Evolutionary conservation across 1,140 invertebrate species (phyloP).

Genomic region (Tribolium madens): DNA sequence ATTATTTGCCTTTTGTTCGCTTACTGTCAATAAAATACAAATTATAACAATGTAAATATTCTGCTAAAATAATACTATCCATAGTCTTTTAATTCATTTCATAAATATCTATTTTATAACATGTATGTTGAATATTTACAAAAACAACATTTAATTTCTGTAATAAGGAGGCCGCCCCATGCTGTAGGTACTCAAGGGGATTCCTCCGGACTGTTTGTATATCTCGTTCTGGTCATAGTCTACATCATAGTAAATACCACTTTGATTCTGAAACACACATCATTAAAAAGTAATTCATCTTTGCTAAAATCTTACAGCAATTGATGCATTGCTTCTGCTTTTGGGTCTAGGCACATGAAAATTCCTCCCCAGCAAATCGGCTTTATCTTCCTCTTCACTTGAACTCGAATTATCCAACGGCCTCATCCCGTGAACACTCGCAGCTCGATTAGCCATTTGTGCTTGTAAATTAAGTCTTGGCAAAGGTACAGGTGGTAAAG

Average conservation of each 20-base stretch:
- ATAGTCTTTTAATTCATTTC: constrained; percentile 11
- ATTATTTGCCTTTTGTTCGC: constrained; percentile 27
- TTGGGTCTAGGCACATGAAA: constrained; percentile 83
- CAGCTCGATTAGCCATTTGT: constrained; percentile 64
- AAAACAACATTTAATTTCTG: constrained; percentile 57
- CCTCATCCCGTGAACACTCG: constrained; percentile 66
- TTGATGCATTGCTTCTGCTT: constrained; percentile 77
- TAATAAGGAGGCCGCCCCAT: constrained; percentile 65
- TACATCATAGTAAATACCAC: constrained; percentile 88
- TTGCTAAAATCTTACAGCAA: constrained; percentile 70
- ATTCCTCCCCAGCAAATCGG: constrained; percentile 77
- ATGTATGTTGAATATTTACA: constrained; percentile 31
- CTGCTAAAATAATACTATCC: constrained; percentile 15
- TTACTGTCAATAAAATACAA: constrained; percentile 23
- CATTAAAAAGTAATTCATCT: constrained; percentile 4
- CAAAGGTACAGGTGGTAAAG: constrained; percentile 78
- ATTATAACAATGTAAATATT: constrained; percentile 7
- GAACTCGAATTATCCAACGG: constrained; percentile 74
- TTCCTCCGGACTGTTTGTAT: constrained; percentile 72
- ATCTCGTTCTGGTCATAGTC: constrained; percentile 81
- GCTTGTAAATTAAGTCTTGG: constrained; percentile 72
- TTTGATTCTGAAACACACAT: constrained; percentile 77
- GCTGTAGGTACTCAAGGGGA: constrained; percentile 78
- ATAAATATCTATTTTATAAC: background rate
- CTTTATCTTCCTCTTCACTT: constrained; percentile 77